Base-by-base conservation (phyloP, 2,113 vertebrate species). In the Raja brachyura region DNA sequence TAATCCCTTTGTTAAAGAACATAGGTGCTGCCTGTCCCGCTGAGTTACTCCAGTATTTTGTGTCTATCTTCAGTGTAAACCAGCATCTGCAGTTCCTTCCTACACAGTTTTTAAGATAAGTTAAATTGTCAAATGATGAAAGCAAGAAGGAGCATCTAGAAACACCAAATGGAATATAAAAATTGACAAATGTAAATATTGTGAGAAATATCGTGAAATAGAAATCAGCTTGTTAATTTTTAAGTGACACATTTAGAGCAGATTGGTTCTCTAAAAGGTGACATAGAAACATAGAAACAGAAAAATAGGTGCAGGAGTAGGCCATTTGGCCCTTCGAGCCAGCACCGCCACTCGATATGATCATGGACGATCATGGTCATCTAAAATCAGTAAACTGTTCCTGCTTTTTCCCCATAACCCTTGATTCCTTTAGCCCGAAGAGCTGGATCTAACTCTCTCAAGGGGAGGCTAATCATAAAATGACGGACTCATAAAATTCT, bases 201-300 rank as follows among this genome's bases (percentile, higher is more conserved):
- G 18, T 68, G 63, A 68, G 88, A 11, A 18, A 39, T 66, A 90
- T 70, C 63, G 88, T 48, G 68, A 90, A 33, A 66, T 90, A 66
- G 70, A 90, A 90, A 70, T 11, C 61, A 90, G 48, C 33, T 8
- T 70, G 66, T 90, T n/a, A 90, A 70, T 90, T 90, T 90, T 90
- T 22, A 70, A 16, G 31, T 70, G 63, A 39, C 66, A 22, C 20
- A 33, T 66, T 70, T 25, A 66, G 63, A 90, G 31, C 13, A 0
- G 31, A n/a, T 33, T 90, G 31, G 31, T 48, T 18, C 63, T 10
- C 14, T 70, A 90, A 90, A 90, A 6, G 33, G n/a, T 90, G 88
- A 90, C 39, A 48, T 48, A 3, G 39, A 48, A 1, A 48, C 0
- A 48, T 48, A 48, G n/a, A n/a, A n/a, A n/a, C n/a, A n/a, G 39